A percentile compares a stretch with the other conserved stretches of the same genome.
Conservation (phyloP, 2,888 invertebrate species). For the Micoletzkya japonica region DNA sequence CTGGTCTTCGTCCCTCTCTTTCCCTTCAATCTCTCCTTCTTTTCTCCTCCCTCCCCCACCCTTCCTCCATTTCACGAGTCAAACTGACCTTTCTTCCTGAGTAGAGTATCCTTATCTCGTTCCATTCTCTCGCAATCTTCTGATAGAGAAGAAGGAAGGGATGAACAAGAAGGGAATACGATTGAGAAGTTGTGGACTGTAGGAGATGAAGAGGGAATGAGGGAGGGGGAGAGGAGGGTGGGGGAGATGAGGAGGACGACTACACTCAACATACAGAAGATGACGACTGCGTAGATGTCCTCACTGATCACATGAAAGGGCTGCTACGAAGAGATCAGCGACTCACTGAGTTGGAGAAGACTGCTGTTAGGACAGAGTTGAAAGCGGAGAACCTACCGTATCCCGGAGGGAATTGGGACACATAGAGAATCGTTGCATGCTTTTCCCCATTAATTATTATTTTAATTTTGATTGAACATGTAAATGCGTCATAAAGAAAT, state of each 20-base stretch:
- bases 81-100: slow-evolving; percentile 9
- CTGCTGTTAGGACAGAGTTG: no score
- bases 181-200: background rate
- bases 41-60: background rate
- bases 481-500: no score
- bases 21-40: slow-evolving; percentile 13
- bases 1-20: slow-evolving; percentile 11
- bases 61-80: background rate
- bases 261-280: background rate
- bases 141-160: background rate
- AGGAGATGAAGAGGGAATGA: slow-evolving; percentile 11
- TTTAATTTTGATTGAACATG: no score
- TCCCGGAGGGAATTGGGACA: no score
- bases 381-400: no score
- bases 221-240: background rate
- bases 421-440: no score
- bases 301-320: background rate
- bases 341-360: no score
- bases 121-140: background rate
- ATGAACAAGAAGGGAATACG: background rate
- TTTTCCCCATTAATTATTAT: no score
- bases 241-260: background rate
- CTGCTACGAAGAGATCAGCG: background rate
- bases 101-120: slow-evolving; percentile 8
- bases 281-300: background rate